Conservation (phyloP, 2,888 invertebrate genomes). For the Eupithecia abbreviata region DNA sequence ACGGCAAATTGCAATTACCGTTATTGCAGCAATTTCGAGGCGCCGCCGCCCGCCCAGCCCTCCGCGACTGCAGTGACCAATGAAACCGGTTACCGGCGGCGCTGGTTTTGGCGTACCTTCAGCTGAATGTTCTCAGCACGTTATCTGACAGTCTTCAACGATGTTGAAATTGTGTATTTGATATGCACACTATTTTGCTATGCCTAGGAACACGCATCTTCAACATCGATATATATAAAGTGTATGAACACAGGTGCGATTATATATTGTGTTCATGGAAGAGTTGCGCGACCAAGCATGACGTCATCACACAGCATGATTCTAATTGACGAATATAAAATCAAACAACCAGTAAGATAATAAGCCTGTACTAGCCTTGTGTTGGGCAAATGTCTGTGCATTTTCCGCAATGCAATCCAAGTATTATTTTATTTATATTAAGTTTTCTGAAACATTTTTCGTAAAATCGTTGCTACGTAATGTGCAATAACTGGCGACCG, state of each 20-base stretch:
- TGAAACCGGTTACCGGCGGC: constrained; percentile 3
- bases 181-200: no score
- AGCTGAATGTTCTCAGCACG: background rate
- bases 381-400: background rate
- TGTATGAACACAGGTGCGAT: no score
- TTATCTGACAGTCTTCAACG: background rate
- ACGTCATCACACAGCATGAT: background rate
- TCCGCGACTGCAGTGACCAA: constrained; percentile 35
- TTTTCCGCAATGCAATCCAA: background rate
- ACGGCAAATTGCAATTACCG: constrained; percentile 77
- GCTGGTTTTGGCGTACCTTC: background rate
- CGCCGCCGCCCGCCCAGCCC: constrained; percentile 45
- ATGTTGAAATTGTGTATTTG: background rate
- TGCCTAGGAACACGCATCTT: no score
- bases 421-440: background rate
- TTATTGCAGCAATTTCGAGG: constrained; percentile 76
- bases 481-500: background rate
- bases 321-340: background rate
- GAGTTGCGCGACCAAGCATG: no score
- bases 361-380: background rate
- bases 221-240: no score
- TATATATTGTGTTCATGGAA: no score
- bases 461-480: background rate
- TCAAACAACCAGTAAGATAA: background rate
- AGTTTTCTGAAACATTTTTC: background rate